phyloP scores from a whole-genome alignment of 2,888 invertebrate genomes.

The Celastrina argiolus region DNA sequence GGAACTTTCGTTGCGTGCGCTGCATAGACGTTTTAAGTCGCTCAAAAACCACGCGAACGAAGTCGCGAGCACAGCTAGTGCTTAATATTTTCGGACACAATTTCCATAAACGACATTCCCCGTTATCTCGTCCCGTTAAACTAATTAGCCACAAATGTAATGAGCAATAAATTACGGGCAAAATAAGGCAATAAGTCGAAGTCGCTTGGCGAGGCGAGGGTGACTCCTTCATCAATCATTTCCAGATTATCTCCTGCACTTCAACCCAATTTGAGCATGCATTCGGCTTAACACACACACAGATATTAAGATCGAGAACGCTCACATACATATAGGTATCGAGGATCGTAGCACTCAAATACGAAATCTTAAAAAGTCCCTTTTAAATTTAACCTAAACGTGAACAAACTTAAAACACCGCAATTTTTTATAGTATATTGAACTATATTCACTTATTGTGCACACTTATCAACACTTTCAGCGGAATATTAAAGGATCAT shows the following conservation, averaged over 20 bases:
- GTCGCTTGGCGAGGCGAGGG: constrained; percentile 42
- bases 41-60: no score
- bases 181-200: constrained; percentile 26
- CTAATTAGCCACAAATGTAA: constrained; percentile 23
- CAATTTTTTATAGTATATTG: no score
- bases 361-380: background rate
- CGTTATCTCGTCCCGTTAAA: background rate
- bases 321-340: background rate
- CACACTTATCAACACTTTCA: no score
- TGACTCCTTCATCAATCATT: constrained; percentile 43
- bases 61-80: no score
- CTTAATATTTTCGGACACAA: background rate
- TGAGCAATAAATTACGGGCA: constrained; percentile 24
- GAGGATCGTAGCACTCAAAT: background rate
- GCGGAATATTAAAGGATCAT: no score
- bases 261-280: constrained; percentile 73
- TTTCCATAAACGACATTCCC: background rate
- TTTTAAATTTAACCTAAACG: no score
- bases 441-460: no score
- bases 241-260: constrained; percentile 81
- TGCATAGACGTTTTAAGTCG: no score
- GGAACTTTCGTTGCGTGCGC: no score
- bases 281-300: constrained; percentile 67
- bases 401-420: no score
- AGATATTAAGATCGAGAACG: constrained; percentile 5